Base-by-base conservation (phyloP, 2,888 invertebrate genomes). In the Campoplex nolae region DNA sequence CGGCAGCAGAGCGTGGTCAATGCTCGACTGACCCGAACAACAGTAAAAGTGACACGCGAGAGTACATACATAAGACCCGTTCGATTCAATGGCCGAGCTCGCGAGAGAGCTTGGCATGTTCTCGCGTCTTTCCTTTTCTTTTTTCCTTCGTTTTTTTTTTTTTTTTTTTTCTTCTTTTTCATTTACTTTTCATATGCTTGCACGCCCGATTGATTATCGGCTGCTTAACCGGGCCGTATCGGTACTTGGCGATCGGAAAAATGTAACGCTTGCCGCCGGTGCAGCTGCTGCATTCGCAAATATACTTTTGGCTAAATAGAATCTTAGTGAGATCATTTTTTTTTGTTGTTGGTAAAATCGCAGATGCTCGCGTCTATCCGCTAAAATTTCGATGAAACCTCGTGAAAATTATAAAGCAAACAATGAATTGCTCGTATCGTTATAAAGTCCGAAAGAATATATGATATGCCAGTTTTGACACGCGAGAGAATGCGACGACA, bases 11-110 rank as follows among this genome's bases (percentile, higher is more conserved):
- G 81, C 84, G 91, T 93, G 93, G 93, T 93, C 93, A 93, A 92
- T 93, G 93, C 93, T 93, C 93, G 93, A 93, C 90, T 93, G 92
- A 93, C 93, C 93, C 90, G 91, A 91, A 91, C 90, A 93, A 92
- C 93, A 93, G 93, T 93, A 93, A 93, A 93, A 93, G 93, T 93
- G 93, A 93, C 90, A 92, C 90, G 91, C 91, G 89, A 84, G 87
- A 82, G 75, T 76, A 76, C 56, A 82, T 82, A 87, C 82, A 78
- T 82, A 84, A 87, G 80, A 77, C 28, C 83, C 85, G 87, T 88
- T 83, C 83, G 80, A 76, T 84, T 88, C 85, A 85, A 86, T 88
- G 85, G 84, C 84, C 83, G 73, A 79, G 79, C 84, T 82, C 86
- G 84, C 86, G 84, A 77, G 82, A 86, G 83, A 56, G 83, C 86